phyloP scores from a whole-genome alignment of 2,888 invertebrate genomes.

The Gymnocheta viridis region DNA sequence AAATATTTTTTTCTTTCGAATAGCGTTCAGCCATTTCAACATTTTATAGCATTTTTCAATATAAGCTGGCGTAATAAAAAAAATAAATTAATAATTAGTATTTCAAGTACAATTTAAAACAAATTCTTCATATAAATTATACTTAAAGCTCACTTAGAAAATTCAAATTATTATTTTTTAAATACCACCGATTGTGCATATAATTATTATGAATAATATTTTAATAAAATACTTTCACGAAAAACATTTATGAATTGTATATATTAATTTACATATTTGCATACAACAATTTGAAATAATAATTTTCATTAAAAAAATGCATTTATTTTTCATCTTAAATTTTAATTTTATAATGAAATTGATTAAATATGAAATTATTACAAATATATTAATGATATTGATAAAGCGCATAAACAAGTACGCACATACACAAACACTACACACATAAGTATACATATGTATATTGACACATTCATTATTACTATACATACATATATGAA shows the following conservation, averaged over 20 bases:
- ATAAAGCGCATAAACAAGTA: no score
- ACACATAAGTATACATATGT: neutral
- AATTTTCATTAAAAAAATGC: neutral
- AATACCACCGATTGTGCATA: no score
- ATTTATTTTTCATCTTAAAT: neutral
- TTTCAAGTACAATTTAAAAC: no score
- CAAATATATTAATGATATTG: constrained; percentile 34
- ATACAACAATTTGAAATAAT: constrained; percentile 18
- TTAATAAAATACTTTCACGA: neutral
- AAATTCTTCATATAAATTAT: no score
- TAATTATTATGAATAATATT: neutral
- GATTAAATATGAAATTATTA: constrained; percentile 28
- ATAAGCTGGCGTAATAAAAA: no score
- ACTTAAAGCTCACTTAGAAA: no score
- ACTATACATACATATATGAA: neutral
- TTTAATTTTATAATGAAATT: neutral
- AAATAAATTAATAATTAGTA: no score
- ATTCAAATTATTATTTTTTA: no score
- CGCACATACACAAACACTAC: neutral
- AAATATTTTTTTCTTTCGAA: neutral
- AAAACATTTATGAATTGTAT: neutral
- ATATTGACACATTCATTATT: neutral
- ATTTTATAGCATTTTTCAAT: constrained; percentile 17
- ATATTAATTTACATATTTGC: constrained; percentile 31
- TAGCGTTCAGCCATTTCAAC: neutral